These are phyloP conservation scores for Kuschelorhynchus macadamiae DNA, from an alignment of 2,888 invertebrate species.

Conservation along the genomic window DNA sequence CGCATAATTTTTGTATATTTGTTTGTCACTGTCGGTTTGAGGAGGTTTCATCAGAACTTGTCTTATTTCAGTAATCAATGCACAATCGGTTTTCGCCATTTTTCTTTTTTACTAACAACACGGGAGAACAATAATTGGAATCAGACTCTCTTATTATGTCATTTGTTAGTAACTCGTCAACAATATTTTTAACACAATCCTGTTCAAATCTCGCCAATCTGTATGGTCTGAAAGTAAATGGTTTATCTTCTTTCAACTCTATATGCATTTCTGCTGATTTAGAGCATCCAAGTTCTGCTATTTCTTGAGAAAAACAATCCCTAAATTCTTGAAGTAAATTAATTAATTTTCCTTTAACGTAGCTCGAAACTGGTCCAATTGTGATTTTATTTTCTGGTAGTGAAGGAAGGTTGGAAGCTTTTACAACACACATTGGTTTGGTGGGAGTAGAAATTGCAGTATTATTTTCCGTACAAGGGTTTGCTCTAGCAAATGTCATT, in stretches of 20 bases:
- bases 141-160: constrained; percentile 30
- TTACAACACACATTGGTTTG: too few relatives aligned
- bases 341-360: constrained; percentile 52
- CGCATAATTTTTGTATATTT: too few relatives aligned
- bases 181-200: too few relatives aligned
- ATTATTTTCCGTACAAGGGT: constrained; percentile 28
- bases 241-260: constrained; percentile 39
- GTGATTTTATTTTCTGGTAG: too few relatives aligned
- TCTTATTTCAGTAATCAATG: too few relatives aligned
- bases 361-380: constrained; percentile 10
- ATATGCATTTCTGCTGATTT: constrained; percentile 45
- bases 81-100: constrained; percentile 49
- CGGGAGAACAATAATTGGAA: constrained; percentile 8
- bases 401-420: too few relatives aligned
- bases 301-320: constrained; percentile 43
- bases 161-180: too few relatives aligned
- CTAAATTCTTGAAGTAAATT: constrained; percentile 24
- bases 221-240: constrained; percentile 48
- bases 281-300: constrained; percentile 44
- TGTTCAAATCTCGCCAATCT: constrained; percentile 46
- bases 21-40: too few relatives aligned
- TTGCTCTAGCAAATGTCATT: too few relatives aligned
- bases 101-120: constrained; percentile 50
- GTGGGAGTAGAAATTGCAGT: neutral
- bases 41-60: too few relatives aligned